Base-by-base conservation (phyloP, 2,888 invertebrate species). In the Salticus scenicus region DNA sequence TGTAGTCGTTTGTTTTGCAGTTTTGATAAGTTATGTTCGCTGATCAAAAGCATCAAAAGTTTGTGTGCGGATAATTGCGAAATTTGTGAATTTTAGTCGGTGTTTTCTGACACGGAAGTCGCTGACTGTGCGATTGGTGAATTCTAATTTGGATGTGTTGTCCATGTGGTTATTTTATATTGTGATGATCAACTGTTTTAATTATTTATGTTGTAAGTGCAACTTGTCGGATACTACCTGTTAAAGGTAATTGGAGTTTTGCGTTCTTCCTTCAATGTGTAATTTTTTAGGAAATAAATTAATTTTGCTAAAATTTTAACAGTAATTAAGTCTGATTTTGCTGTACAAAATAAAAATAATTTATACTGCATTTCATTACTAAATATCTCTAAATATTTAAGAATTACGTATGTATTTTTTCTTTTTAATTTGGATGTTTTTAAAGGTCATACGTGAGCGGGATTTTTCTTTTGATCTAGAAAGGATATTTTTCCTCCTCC, bases 1-100 rank as follows among this genome's bases (percentile, higher is more conserved):
- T 77, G 67, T 67, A 27, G 37, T 77, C 83, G 72, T 51, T 84
- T 77, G 73, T 84, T 77, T 77, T 84, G 57, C 77, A 77, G 77
- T 77, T 76, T 71, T 73, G 77, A 72, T 77, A 51, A 69, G 42
- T 67, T 82, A 64, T 30, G 30, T 74, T 31, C 28, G 63, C 70
- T 47, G 17, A 33, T 74, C n/a, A n/a, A n/a, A n/a, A n/a, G n/a
- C n/a, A 27, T 24, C 57, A 73, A 27, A 24, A 47, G n/a, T 63
- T 74, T 74, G 63, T 77, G 24, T 37, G 33, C 33, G 41, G 24
- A 42, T 69, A 1, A n/a, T 67, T 67, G 57, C 77, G 73, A 83
- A 73, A 77, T 84, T 77, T 67, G 30, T 42, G 51, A 70, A 30
- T 57, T 37, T 74, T 41, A 73, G 31, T 51, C 72, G 24, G 20